These are phyloP conservation scores for Micrastur ruficollis DNA, from an alignment of 2,797 vertebrate genomes.

Conservation along the genomic window DNA sequence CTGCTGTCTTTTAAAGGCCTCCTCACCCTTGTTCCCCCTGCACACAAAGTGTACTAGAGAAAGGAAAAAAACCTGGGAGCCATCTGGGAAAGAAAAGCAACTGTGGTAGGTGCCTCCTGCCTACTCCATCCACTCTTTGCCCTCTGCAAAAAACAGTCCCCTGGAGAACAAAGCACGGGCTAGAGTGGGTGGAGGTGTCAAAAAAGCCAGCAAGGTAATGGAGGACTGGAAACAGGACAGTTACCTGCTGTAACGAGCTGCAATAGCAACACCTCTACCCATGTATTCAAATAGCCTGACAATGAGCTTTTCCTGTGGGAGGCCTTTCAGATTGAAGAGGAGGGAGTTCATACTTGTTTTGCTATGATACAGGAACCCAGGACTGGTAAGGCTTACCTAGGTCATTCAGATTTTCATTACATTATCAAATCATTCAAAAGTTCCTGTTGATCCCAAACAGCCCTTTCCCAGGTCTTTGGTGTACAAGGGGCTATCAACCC, in stretches of 20 bases:
- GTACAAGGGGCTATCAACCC: background rate
- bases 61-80: background rate
- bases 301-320: background rate
- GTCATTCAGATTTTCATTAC: background rate
- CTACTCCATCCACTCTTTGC: background rate
- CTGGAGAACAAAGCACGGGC: background rate
- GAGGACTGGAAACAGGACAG: background rate
- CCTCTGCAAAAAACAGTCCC: background rate
- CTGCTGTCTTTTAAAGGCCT: constrained; percentile 7
- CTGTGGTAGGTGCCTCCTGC: background rate
- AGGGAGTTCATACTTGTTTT: background rate
- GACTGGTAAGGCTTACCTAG: background rate
- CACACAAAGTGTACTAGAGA: background rate
- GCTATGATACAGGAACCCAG: background rate
- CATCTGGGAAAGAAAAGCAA: background rate
- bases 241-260: background rate
- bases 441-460: background rate
- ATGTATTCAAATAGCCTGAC: background rate
- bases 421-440: background rate
- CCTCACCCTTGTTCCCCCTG: background rate
- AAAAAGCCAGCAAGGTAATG: background rate
- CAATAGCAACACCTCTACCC: background rate
- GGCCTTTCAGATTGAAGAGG: background rate
- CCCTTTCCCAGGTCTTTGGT: background rate
- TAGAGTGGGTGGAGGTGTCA: background rate